Evolutionary conservation across 2,888 invertebrate genomes (phyloP).

Genomic region (Drosophila meridiana): DNA sequence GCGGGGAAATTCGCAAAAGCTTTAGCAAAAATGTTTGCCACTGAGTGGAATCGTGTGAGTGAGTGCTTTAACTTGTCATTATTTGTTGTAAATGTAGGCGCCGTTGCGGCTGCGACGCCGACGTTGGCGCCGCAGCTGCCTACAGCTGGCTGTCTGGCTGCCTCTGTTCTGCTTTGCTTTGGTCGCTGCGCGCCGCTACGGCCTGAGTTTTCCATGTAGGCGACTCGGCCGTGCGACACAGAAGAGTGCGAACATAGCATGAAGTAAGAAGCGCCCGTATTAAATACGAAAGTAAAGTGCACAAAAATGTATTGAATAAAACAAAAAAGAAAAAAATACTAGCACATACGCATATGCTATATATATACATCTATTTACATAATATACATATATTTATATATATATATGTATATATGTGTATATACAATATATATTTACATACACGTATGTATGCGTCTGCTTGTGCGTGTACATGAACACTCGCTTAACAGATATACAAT

Average conservation of each 20-base stretch:
- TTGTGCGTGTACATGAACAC: slow-evolving; percentile 21
- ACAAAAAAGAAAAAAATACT: slow-evolving; percentile 48
- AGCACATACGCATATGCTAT: slow-evolving; percentile 32
- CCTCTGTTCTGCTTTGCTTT: background rate
- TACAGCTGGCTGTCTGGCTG: slow-evolving; percentile 40
- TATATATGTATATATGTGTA: slow-evolving; percentile 9
- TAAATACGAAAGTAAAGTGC: slow-evolving; percentile 73
- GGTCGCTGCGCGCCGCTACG: slow-evolving; percentile 42
- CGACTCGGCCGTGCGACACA: slow-evolving; percentile 84
- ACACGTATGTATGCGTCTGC: background rate
- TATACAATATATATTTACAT: slow-evolving; percentile 2
- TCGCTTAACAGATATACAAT: slow-evolving; percentile 28
- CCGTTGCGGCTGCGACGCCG: slow-evolving; percentile 48
- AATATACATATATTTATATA: slow-evolving; percentile 2
- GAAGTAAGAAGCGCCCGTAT: slow-evolving; percentile 80
- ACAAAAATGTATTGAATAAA: slow-evolving; percentile 71
- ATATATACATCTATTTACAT: background rate
- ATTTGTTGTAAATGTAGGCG: slow-evolving; percentile 51
- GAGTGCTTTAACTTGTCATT: slow-evolving; percentile 30
- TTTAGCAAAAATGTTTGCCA: slow-evolving; percentile 16
- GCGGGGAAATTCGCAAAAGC: slow-evolving; percentile 36
- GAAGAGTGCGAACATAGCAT: slow-evolving; percentile 84
- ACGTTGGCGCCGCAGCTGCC: slow-evolving; percentile 50
- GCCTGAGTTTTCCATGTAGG: slow-evolving; percentile 82
- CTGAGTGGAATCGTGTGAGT: slow-evolving; percentile 30